Conservation (phyloP, 2,797 vertebrate genomes). For the Meda fulgida region DNA sequence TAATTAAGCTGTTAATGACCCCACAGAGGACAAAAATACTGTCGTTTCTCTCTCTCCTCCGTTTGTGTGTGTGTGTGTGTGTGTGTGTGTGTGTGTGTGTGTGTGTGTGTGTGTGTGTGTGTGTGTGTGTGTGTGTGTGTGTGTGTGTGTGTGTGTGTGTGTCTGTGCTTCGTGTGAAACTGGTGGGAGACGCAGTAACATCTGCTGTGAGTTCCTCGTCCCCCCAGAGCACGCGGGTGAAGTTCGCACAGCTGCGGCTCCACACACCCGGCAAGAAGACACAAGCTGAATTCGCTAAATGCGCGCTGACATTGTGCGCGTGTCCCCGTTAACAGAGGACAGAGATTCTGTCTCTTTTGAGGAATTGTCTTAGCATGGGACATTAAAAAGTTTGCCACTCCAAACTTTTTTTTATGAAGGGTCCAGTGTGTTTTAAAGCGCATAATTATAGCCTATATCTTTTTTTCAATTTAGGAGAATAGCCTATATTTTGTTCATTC, state of each 20-base stretch:
- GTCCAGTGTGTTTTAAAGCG: background rate
- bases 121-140: too few species aligned
- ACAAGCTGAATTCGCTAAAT: conserved; percentile 57
- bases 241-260: conserved; percentile 67
- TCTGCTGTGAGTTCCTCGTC: conserved; percentile 59
- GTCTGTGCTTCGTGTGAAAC: conserved; percentile 51
- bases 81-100: too few species aligned
- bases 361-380: background rate
- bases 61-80: too few species aligned
- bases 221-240: conserved; percentile 65
- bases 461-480: background rate
- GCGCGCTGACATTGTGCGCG: conserved; percentile 65
- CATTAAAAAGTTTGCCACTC: conserved; percentile 1
- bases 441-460: too few species aligned
- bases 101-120: too few species aligned
- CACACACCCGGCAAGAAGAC: conserved; percentile 60
- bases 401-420: conserved; percentile 20
- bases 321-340: conserved; percentile 58
- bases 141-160: too few species aligned
- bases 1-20: conserved; percentile 40
- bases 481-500: background rate
- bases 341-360: conserved; percentile 18
- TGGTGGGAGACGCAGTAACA: conserved; percentile 55
- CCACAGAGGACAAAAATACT: conserved; percentile 39
- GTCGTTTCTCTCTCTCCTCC: background rate